A percentile compares a stretch with the other conserved stretches of the same genome.
These are phyloP conservation scores for Sebastes schlegelii DNA, from an alignment of 2,113 vertebrate species.

Conservation along the genomic window DNA sequence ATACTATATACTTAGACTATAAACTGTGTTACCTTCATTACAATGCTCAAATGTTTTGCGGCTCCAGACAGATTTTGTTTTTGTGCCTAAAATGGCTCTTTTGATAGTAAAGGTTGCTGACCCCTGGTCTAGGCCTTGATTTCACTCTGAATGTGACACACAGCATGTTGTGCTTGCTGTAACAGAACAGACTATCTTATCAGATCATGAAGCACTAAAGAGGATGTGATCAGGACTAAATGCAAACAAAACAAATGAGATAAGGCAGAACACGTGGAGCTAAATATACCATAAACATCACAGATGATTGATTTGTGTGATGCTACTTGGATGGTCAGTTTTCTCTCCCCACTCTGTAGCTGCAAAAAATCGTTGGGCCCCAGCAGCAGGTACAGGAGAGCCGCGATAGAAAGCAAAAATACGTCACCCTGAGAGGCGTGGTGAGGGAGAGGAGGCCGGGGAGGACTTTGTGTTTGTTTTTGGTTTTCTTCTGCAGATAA, in stretches of 20 bases:
- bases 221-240: slow-evolving; percentile 1
- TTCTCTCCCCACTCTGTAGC: not conserved
- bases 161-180: not conserved
- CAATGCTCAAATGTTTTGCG: too few species aligned
- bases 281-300: not conserved
- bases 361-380: not conserved
- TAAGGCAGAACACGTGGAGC: not conserved
- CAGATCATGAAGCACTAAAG: not conserved
- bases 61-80: too few species aligned
- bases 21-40: too few species aligned
- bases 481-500: slow-evolving; percentile 67
- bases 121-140: not conserved
- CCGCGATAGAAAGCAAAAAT: slow-evolving; percentile 41
- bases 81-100: too few species aligned
- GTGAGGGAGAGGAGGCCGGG: slow-evolving; percentile 16
- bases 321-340: not conserved
- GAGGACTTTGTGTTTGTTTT: slow-evolving; percentile 59
- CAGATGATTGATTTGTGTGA: not conserved
- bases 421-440: slow-evolving; percentile 27
- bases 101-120: too few species aligned
- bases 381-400: slow-evolving; percentile 41
- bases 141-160: not conserved
- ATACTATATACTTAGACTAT: too few species aligned
- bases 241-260: not conserved
- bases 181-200: not conserved